phyloP scores from a whole-genome alignment of 2,888 invertebrate genomes.

The Seira musarum region DNA sequence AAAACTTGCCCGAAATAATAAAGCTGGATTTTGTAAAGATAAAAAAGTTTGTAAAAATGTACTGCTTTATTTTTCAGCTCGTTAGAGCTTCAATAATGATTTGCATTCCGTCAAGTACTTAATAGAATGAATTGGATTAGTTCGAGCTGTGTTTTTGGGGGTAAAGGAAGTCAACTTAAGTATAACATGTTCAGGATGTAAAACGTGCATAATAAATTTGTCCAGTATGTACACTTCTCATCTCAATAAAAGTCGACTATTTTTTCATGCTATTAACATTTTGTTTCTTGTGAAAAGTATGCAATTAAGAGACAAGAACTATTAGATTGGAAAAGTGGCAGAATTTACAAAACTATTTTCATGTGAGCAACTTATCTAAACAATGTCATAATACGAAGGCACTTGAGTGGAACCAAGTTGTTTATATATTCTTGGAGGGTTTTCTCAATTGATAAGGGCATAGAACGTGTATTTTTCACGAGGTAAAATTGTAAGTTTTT shows the following conservation, averaged over 20 bases:
- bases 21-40: background rate
- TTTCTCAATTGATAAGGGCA: constrained; percentile 14
- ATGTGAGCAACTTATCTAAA: constrained; percentile 4
- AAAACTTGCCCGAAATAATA: background rate
- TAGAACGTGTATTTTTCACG: too few species aligned
- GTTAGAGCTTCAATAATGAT: constrained; percentile 11
- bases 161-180: constrained; percentile 2
- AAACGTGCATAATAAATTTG: constrained; percentile 45
- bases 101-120: constrained; percentile 3
- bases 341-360: constrained; percentile 26
- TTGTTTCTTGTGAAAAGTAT: constrained; percentile 24
- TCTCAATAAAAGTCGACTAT: background rate
- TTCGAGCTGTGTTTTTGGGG: too few species aligned
- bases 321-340: constrained; percentile 24
- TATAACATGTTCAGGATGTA: background rate
- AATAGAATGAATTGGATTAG: too few species aligned
- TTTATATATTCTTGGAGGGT: background rate
- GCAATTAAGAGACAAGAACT: constrained; percentile 26
- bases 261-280: constrained; percentile 17
- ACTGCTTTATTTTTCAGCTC: background rate
- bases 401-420: background rate
- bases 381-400: too few species aligned
- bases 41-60: background rate
- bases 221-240: constrained; percentile 23
- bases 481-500: background rate